Conservation (phyloP, 2,888 invertebrate genomes). For the Acleris laterana region DNA sequence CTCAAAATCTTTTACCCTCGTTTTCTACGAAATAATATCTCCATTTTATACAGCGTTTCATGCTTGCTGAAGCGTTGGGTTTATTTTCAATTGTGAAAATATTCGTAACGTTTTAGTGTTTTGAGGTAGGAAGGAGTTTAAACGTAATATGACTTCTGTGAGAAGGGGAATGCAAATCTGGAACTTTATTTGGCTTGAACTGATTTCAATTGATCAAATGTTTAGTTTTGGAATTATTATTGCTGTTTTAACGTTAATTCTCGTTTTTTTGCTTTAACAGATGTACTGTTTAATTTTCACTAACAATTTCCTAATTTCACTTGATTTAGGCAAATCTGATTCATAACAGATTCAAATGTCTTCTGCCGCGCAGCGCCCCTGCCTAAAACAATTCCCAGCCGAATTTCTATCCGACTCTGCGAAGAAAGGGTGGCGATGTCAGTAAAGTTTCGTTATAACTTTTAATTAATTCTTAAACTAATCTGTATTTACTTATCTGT, state of each 20-base stretch:
- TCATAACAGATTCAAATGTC: slow-evolving; percentile 59
- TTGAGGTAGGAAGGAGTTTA: too few species aligned
- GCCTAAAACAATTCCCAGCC: slow-evolving; percentile 49
- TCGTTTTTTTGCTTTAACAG: background rate
- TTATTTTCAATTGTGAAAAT: slow-evolving; percentile 21
- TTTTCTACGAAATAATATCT: slow-evolving; percentile 28
- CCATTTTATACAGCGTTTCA: slow-evolving; percentile 22
- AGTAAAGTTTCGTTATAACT: slow-evolving; percentile 25
- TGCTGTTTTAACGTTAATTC: background rate
- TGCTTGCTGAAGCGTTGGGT: slow-evolving; percentile 8
- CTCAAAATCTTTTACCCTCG: slow-evolving; percentile 45
- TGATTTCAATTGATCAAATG: too few species aligned
- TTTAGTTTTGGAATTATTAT: too few species aligned
- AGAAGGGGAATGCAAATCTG: too few species aligned
- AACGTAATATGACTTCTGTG: too few species aligned
- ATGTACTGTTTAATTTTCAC: slow-evolving; percentile 21
- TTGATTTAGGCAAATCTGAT: slow-evolving; percentile 39
- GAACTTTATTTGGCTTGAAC: too few species aligned
- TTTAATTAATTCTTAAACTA: too few species aligned
- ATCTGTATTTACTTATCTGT: too few species aligned
- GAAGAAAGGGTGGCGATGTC: slow-evolving; percentile 21
- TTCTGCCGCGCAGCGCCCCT: slow-evolving; percentile 51
- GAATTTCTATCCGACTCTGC: slow-evolving; percentile 43
- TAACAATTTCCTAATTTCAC: slow-evolving; percentile 16
- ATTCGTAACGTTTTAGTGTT: background rate